Conservation (phyloP, 2,113 vertebrate species). For the Erythrolamprus reginae region DNA sequence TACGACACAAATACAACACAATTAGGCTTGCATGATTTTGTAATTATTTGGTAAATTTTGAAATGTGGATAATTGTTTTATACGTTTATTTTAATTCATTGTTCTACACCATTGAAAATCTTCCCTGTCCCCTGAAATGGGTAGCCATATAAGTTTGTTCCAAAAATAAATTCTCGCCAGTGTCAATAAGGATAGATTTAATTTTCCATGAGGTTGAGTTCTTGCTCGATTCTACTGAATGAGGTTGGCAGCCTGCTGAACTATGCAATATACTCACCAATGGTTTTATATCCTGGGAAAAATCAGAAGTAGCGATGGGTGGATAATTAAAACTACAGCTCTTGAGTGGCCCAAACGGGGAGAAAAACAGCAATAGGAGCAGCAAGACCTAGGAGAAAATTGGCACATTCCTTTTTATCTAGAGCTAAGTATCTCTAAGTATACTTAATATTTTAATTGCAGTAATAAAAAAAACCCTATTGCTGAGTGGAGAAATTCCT, state of each 20-base stretch:
- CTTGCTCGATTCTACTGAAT: neutral
- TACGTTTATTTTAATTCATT: neutral
- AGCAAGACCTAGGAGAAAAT: neutral
- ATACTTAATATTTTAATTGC: neutral
- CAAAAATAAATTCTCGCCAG: neutral
- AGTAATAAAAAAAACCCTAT: neutral
- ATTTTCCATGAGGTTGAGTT: neutral
- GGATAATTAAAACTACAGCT: neutral
- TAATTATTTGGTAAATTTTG: neutral
- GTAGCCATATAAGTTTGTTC: neutral
- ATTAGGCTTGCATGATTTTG: neutral
- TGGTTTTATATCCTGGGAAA: neutral
- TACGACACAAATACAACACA: neutral
- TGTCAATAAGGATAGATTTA: neutral
- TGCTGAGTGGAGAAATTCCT: neutral
- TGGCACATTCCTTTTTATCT: neutral
- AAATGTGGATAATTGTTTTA: neutral
- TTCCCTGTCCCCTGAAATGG: neutral
- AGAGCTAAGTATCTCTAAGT: neutral
- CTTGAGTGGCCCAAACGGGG: neutral
- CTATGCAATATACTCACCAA: neutral
- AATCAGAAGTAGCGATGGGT: neutral
- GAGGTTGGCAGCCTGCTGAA: neutral
- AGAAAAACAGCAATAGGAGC: neutral
- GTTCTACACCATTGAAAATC: neutral